Evolutionary conservation across 2,797 vertebrate genomes (phyloP), one percentile per base, ranked within the genome.

Genomic region (Clarias fuscus): DNA sequence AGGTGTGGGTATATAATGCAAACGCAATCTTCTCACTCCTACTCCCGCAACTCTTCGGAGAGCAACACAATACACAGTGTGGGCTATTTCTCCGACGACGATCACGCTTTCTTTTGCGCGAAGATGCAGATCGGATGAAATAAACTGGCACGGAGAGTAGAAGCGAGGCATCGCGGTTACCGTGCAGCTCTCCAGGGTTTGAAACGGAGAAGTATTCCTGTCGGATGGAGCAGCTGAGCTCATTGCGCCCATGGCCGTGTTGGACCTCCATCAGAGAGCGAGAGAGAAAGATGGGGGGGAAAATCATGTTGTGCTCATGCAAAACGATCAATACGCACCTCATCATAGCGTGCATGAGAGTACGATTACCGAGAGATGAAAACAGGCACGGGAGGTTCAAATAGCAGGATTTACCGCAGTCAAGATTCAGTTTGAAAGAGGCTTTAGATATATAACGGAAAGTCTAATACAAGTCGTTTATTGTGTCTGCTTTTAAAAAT

Each of bases 251-350:
- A 64, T 86, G 91, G 87, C 90, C 89, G 83, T 90, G 90, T 89
- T 92, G 92, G 92, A 91, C 90, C 88, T 87, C 92, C 90, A 92
- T 90, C 89, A 90, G 82, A 83, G 33, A 68, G 79, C 43, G 37
- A 43, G 20, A 72, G 71, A 48, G n/a, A 7, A 40, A 33, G 30
- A 65, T 37, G 37, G 37, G 37, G 13, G 11, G 48, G 2, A 53
- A 3, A 82, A 90, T 85, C 67, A 87, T 85, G 83, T 88, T 59
- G 61, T 83, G 84, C 90, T 86, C 81, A 85, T 82, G 86, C 83
- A 72, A 91, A 89, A 89, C 86, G 79, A 90, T 91, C 89, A 33
- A 91, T 91, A 85, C 62, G 15, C 71, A 86, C 88, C 84, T 86
- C 81, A 81, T 89, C 86, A 81, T 30, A 84, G 73, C 78, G 24